Base-by-base conservation (phyloP, 1,140 invertebrate species). In the Hydropsyche tenuis region DNA sequence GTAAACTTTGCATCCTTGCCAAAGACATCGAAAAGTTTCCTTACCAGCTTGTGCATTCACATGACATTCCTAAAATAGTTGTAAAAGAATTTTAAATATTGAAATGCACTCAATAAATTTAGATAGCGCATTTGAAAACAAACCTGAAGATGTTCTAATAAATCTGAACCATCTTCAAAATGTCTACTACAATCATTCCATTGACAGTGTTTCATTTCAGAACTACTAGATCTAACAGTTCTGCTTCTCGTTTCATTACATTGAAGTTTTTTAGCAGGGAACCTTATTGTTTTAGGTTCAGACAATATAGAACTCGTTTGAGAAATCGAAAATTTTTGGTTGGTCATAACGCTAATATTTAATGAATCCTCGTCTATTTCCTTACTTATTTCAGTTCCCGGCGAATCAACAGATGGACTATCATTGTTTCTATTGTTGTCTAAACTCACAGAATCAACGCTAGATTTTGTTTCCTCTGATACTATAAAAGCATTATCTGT, bases 1-100 rank as follows among this genome's bases (percentile, higher is more conserved):
- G 81, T 94, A 95, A n/a, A 98, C 96, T 83, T 97, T 97, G 86
- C 96, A 98, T 5, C 93, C 93, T 76, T 90, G 88, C 96, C 96
- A 98, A 18, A 95, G 88, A 81, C 96, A 98, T 7, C 94, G 90
- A 81, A 93, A 96, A 75, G 92, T 93, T 80, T 94, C 91, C 63
- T 87, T 87, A 0, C 90, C 90, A 25, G 90, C 90, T 86, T 96
- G 95, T 27, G 90, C 87, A 81, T 94, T 92, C 76, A 96, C 94
- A 84, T 97, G 95, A 74, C 89, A 88, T 60, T 87, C 83, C 92
- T 93, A 37, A 37, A 37, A 37, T 4, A 37, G 30, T 37, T 4
- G 30, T 37, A 37, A 60, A 60, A 60, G 18, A 60, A 60, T 60
- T 20, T 14, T 9, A n/a, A n/a, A n/a, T n/a, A n/a, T n/a, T n/a